Conservation (phyloP, 53 echinoderm and acorn worm genomes). For the Holothuria scabra region DNA sequence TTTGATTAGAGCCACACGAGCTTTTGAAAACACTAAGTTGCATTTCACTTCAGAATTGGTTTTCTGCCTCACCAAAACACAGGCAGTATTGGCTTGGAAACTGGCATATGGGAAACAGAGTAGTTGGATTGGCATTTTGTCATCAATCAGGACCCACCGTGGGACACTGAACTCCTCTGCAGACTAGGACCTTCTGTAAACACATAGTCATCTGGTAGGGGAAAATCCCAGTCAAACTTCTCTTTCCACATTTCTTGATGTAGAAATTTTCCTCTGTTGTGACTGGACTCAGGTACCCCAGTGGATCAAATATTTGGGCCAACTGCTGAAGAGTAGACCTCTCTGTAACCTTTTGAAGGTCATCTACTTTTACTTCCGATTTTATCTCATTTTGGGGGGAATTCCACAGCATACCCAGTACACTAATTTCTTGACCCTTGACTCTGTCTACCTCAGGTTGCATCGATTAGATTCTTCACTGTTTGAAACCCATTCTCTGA, state of each 20-base stretch:
- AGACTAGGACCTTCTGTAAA: background rate
- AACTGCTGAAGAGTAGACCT: background rate
- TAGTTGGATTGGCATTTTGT: background rate
- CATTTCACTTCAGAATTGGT: background rate
- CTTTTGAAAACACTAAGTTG: no score
- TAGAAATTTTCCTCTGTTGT: background rate
- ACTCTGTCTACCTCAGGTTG: no score
- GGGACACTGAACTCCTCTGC: background rate
- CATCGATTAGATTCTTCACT: no score
- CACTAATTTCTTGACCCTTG: background rate
- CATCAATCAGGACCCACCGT: constrained; percentile 5
- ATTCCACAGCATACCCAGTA: background rate
- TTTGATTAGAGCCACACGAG: constrained; percentile 7
- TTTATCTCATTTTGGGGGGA: background rate
- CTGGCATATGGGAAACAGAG: background rate
- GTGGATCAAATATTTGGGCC: background rate
- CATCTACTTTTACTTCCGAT: background rate
- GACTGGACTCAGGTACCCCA: constrained; percentile 7
- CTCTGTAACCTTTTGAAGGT: background rate
- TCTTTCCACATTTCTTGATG: constrained; percentile 22
- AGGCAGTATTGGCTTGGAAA: background rate
- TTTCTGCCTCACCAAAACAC: constrained; percentile 12
- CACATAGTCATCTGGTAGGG: background rate
- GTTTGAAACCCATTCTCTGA: background rate
- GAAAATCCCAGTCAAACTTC: background rate